Percentiles rank a stretch among this genome's conserved stretches.
These are phyloP conservation scores for Phengaris alcon DNA, from an alignment of 2,888 invertebrate genomes.

Conservation along the genomic window DNA sequence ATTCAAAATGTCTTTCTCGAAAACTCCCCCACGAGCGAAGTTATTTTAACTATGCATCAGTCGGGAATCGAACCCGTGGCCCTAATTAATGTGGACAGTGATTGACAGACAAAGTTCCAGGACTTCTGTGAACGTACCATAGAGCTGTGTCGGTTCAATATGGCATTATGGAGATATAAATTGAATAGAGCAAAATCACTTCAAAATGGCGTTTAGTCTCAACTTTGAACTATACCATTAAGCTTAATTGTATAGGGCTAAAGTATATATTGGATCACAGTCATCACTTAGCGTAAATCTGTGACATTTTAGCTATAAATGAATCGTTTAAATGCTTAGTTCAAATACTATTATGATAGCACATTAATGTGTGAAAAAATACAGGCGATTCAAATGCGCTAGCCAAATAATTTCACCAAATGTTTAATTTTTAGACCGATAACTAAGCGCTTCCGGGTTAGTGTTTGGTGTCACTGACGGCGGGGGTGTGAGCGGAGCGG, in stretches of 20 bases:
- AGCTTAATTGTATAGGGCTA: no score
- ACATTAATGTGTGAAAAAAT: not conserved
- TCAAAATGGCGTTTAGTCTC: no score
- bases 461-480: not conserved
- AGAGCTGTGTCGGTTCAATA: not conserved
- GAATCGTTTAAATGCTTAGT: not conserved
- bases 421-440: constrained; percentile 23
- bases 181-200: no score
- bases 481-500: constrained; percentile 13
- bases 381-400: not conserved
- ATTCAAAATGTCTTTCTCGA: not conserved
- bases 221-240: not conserved
- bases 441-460: constrained; percentile 11
- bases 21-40: not conserved
- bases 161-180: not conserved
- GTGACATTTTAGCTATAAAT: no score
- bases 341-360: not conserved
- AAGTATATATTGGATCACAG: no score
- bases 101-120: constrained; percentile 7
- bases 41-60: constrained; percentile 4
- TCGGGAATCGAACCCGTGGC: constrained; percentile 18
- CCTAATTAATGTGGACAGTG: constrained; percentile 18
- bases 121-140: not conserved
- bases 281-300: no score
- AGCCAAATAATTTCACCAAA: constrained; percentile 13